Percentiles rank a stretch among this genome's conserved stretches.
These are phyloP conservation scores for Lasioglossum leucozonium DNA, from an alignment of 2,888 invertebrate genomes.

Conservation along the genomic window DNA sequence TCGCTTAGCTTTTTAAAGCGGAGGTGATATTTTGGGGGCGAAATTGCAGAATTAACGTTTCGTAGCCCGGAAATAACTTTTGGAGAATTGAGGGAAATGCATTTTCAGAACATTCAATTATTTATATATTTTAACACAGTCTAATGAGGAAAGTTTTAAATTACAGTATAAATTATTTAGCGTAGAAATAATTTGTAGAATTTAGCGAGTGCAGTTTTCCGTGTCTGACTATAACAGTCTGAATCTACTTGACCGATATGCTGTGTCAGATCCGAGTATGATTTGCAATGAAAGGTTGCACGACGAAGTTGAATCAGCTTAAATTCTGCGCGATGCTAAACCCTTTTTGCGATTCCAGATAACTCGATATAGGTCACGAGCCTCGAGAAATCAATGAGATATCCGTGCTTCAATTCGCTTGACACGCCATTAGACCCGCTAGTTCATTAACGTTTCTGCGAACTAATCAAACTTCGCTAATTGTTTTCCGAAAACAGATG, in stretches of 20 bases:
- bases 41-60: background rate
- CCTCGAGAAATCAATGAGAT: slow-evolving; percentile 55
- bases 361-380: slow-evolving; percentile 58
- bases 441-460: slow-evolving; percentile 17
- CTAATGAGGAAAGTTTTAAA: background rate
- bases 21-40: background rate
- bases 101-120: background rate
- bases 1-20: too few species aligned
- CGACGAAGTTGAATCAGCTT: slow-evolving; percentile 24
- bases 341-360: slow-evolving; percentile 40
- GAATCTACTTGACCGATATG: background rate
- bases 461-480: background rate
- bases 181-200: background rate
- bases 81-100: too few species aligned
- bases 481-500: background rate
- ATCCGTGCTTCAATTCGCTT: slow-evolving; percentile 24
- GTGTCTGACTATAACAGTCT: background rate
- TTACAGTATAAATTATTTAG: background rate
- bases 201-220: background rate
- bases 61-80: too few species aligned
- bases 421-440: background rate
- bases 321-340: slow-evolving; percentile 25
- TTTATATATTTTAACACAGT: background rate
- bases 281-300: background rate
- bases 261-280: background rate